Base-by-base conservation (phyloP, 2,113 vertebrate genomes). In the Plectropomus leopardus region DNA sequence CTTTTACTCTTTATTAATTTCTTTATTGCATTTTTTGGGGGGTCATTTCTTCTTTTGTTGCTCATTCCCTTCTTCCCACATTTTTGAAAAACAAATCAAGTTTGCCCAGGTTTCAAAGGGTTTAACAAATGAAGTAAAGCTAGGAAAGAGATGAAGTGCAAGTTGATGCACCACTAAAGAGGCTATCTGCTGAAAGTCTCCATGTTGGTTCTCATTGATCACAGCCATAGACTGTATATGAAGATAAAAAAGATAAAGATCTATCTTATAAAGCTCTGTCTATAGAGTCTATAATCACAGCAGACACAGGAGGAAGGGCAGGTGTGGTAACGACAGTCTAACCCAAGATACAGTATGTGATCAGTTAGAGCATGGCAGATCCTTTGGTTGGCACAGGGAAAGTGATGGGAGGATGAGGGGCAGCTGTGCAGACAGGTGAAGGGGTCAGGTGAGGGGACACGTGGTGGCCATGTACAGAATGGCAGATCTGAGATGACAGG, bases 401-500 rank as follows among this genome's bases (percentile, higher is more conserved):
- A 8, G 26, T 4, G 73, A 61, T 19, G 23, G 64, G 57, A 19
- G 40, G 36, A 45, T 23, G 57, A 65, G 54, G 44, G 40, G 32
- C 45, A 13, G 47, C 42, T 13, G 34, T 15, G 15, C 44, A 45
- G 42, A 36, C 48, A 57, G 45, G 21, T 16, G 53, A 24, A 34
- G 16, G 53, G 66, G 64, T 66, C 45, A 60, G 44, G 55, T 69
- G 23, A 61, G 11, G 44, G 44, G 72, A 24, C 51, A 30, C 47
- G 23, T 72, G 47, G 13, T 60, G 58, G 69, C 4, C 47, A 53
- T 30, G 36, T 60, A 67, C 48, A 66, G 74, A 57, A 47, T 7
- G 5, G 34, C 80, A 40, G 48, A 42, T 69, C 61, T 34, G 68
- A 76, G n/a, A 48, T 14, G 28, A 50, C 15, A 58, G 63, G 40